Evolutionary conservation across 2,888 invertebrate genomes (phyloP), one percentile per base, ranked within the genome.

Genomic region (Smittia aterrima): DNA sequence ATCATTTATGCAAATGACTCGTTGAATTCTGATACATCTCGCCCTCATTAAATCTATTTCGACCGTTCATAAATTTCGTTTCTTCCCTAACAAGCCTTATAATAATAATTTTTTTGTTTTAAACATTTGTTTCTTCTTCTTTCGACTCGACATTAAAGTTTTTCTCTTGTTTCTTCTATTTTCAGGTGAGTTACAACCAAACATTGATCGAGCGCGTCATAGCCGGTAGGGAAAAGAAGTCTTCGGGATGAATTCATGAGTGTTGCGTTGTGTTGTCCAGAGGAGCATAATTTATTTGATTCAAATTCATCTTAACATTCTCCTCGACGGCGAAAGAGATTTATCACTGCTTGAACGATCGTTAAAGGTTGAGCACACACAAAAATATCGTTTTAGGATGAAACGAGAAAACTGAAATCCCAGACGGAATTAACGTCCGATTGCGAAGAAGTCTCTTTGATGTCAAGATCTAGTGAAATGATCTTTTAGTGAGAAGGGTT

Each of bases 241-340:
- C n/a, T n/a, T n/a, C n/a, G n/a, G n/a, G n/a, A n/a, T n/a, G n/a
- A n/a, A n/a, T n/a, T n/a, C n/a, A n/a, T n/a, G n/a, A n/a, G n/a
- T n/a, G n/a, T n/a, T n/a, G n/a, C n/a, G n/a, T n/a, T n/a, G n/a
- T n/a, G n/a, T n/a, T n/a, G n/a, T n/a, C n/a, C n/a, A n/a, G n/a
- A n/a, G n/a, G n/a, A n/a, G n/a, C 47, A 68, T 68, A 68, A 68
- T 68, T 68, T 68, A 68, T 68, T 68, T 68, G 38, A 68, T 32
- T 68, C 53, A 53, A 47, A 68, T 68, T 68, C 24, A 68, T 47
- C 47, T 7, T 38, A 9, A 47, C 2, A 11, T n/a, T 47, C 47
- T 38, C 38, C 9, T 38, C 38, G 9, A 38, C 47, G 47, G 16
- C 11, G 2, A 2, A n/a, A 47, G 47, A 3, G 3, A 47, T 13